Base-by-base conservation (phyloP, 2,113 vertebrate genomes). In the Saccopteryx leptura region DNA sequence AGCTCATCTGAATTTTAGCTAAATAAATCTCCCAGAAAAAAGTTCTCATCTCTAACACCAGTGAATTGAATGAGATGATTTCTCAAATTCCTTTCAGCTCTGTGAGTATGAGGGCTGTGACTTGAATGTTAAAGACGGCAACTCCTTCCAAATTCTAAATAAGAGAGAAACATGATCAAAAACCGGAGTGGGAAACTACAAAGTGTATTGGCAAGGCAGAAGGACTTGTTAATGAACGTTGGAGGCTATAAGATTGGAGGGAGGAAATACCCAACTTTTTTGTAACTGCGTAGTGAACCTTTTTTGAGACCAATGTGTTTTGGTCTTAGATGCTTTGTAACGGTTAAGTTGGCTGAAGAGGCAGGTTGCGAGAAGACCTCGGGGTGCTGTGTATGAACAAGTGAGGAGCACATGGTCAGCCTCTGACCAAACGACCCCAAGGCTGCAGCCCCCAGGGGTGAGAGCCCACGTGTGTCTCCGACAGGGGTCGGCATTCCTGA, bases 81-180 rank as follows among this genome's bases (percentile, higher is more conserved):
- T 85, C 79, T 93, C 52, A 90, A 74, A 79, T 85, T 94, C 21
- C 54, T 74, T 92, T 95, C 69, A 89, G 74, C 46, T 33, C 60
- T 56, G 13, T 52, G 52, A 88, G 71, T 79, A 2, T 52, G 31
- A 94, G 14, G n/a, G 1, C 56, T 85, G 7, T 84, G 88, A 93
- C 26, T 15, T 68, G 83, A 90, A 94, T 92, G 46, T 90, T 93
- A 93, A 95, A 85, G 60, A 92, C 69, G 21, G 58, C 56, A 80
- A 78, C 50, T 56, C 12, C 68, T 96, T 92, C 18, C 81, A 81
- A 75, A 88, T 72, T 78, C 72, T 61, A 46, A 60, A 48, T 83
- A 56, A 61, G 2, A 58, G 60, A 89, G 10, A 93, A 46, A 52
- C 21, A 50, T 26, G 74, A 74, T 85, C 5, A 61, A 83, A 97